phyloP scores from a whole-genome alignment of 2,888 invertebrate species.

The Alloscopus bannaensis region DNA sequence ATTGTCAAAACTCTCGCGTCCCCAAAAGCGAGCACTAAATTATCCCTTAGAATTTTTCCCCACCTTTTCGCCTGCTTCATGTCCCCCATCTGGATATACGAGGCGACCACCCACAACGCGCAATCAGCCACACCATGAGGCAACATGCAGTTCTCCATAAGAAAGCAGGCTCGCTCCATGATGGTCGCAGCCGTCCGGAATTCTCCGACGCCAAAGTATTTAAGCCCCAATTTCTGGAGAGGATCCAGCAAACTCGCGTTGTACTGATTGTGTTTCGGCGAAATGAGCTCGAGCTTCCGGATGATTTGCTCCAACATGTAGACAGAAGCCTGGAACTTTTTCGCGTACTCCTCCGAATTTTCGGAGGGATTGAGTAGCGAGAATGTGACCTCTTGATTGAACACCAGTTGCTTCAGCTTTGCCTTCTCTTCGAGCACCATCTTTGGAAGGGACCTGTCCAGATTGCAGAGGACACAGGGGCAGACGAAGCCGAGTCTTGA shows the following conservation, averaged over 20 bases:
- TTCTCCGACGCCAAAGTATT: constrained; percentile 60
- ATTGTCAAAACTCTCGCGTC: constrained; percentile 43
- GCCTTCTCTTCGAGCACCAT: constrained; percentile 25
- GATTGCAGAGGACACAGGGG: constrained; percentile 43
- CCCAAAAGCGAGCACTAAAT: constrained; percentile 58
- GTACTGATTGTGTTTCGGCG: constrained; percentile 53
- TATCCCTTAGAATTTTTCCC: constrained; percentile 46
- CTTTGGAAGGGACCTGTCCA: constrained; percentile 37
- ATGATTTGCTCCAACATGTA: constrained; percentile 54
- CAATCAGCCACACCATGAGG: constrained; percentile 59
- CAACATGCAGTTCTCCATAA: constrained; percentile 46
- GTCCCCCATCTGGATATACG: constrained; percentile 50
- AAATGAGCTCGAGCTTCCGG: constrained; percentile 50
- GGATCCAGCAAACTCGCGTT: constrained; percentile 51
- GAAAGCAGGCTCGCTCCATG: constrained; percentile 39
- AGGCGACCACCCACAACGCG: constrained; percentile 51
- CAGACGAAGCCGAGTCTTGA: constrained; percentile 59
- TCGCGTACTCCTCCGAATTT: constrained; percentile 4
- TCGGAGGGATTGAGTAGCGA: constrained; percentile 18
- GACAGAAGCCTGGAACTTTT: constrained; percentile 48
- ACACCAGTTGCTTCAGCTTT: constrained; percentile 37
- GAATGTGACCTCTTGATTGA: constrained; percentile 56
- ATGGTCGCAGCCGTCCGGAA: constrained; percentile 54
- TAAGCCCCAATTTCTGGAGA: constrained; percentile 57
- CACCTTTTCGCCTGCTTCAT: constrained; percentile 54